These are phyloP conservation scores for Subanguina moxae DNA, from an alignment of 1,140 invertebrate genomes.

Conservation along the genomic window DNA sequence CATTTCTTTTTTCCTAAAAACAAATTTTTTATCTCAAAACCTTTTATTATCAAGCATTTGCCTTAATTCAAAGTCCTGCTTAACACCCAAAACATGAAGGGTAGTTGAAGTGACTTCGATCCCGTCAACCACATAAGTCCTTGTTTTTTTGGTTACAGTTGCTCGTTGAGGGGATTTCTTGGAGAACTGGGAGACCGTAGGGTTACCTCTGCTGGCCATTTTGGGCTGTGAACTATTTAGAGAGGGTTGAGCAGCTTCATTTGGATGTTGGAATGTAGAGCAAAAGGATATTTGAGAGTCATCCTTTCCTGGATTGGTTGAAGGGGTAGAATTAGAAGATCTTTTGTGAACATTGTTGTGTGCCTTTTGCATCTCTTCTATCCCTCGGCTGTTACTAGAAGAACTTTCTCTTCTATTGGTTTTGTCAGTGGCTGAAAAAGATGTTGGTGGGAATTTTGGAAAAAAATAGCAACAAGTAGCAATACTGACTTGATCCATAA, in stretches of 20 bases:
- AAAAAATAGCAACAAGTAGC: background rate
- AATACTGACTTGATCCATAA: background rate
- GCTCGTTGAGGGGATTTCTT: slow-evolving; percentile 44
- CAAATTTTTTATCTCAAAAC: slow-evolving; percentile 20
- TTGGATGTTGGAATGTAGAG: background rate
- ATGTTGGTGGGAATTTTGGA: background rate
- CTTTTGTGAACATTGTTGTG: no score
- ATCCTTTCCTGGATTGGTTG: no score
- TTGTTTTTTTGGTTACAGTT: slow-evolving; percentile 56
- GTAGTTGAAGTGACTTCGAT: slow-evolving; percentile 55
- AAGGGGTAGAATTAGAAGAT: no score
- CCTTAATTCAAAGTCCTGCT: slow-evolving; percentile 54
- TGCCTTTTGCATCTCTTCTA: no score
- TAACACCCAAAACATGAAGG: slow-evolving; percentile 52
- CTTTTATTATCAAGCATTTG: slow-evolving; percentile 8
- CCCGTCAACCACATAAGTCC: slow-evolving; percentile 45
- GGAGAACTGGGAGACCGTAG: background rate
- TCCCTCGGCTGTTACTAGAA: no score
- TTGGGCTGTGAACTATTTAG: background rate
- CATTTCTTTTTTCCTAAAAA: slow-evolving; percentile 43
- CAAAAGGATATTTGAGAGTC: no score
- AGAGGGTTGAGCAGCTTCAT: background rate
- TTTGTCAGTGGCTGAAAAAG: no score
- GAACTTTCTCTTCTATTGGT: no score
- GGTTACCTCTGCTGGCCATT: background rate